Base-by-base conservation (phyloP, 2,797 vertebrate species). In the Carcharodon carcharias region DNA sequence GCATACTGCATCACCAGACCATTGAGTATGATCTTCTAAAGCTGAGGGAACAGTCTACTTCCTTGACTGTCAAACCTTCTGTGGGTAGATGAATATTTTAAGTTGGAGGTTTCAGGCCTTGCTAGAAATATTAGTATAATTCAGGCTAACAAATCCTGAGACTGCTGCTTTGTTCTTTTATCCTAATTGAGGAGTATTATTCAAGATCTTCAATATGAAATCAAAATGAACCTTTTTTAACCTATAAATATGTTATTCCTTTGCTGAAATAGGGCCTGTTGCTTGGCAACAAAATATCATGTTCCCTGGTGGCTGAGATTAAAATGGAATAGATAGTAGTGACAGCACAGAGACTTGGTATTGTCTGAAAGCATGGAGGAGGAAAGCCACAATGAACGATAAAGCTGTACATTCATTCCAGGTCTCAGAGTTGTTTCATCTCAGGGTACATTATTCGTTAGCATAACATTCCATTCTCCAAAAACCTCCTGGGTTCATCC, bases 231-330 rank as follows among this genome's bases (percentile, higher is more conserved):
- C 91, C 91, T 67, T 93, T 65, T 67, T 67, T 45, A 93, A 93
- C 63, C 91, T 67, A 93, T 93, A 93, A 93, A 93, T 65, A 93
- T 65, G 61, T n/a, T 67, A 93, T 93, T 93, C 91, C 91, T 67
- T 93, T 93, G 61, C 91, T 67, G 61, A 65, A 67, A 65, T 67
- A 65, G 8, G n/a, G 61, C 63, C 58, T 67, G 91, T 93, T 93
- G 91, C 91, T 93, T 93, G 91, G 91, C 91, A 93, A 93, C 91
- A 93, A 93, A 93, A 93, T 93, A 93, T 92, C 89, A 65, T 93
- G 91, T 67, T 93, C 63, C 91, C 91, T 93, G 91, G 91, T 93
- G 91, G 91, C 91, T 93, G 91, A 93, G 91, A 93, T 93, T 93
- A 93, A 93, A 93, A 93, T 93, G 91, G 63, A 93, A 93, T 50